Evolutionary conservation across 1,140 invertebrate species (phyloP).

Genomic region (Lithobius niger): DNA sequence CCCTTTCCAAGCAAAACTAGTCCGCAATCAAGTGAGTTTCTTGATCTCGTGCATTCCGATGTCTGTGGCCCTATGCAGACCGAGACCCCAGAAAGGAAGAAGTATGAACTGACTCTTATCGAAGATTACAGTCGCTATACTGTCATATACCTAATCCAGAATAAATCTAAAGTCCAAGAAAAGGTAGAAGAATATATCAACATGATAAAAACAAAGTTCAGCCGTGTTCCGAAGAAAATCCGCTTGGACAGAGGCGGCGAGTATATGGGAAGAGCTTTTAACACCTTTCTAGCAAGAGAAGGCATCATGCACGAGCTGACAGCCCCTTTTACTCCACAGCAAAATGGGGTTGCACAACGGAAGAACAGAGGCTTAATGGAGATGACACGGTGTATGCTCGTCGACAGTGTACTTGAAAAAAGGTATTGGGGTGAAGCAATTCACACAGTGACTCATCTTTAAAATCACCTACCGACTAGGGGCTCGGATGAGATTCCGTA

Average conservation of each 20-base stretch:
- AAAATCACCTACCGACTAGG: slow-evolving; percentile 11
- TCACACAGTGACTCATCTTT: too few species aligned
- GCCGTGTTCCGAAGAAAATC: too few species aligned
- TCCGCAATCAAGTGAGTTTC: neutral
- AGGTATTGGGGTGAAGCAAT: slow-evolving; percentile 19
- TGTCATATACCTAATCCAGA: neutral
- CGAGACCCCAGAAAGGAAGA: neutral
- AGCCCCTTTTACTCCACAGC: slow-evolving; percentile 16
- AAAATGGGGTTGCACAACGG: slow-evolving; percentile 18
- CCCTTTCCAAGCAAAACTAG: neutral
- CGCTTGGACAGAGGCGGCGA: too few species aligned
- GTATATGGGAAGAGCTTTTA: neutral
- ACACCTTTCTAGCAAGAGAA: neutral
- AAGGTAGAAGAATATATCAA: too few species aligned
- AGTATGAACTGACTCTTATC: neutral
- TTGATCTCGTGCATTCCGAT: neutral
- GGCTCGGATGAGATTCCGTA: slow-evolving; percentile 20
- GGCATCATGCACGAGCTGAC: slow-evolving; percentile 14
- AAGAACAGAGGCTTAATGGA: slow-evolving; percentile 14
- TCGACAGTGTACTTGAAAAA: slow-evolving; percentile 10
- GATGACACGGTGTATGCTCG: slow-evolving; percentile 15
- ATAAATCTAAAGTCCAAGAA: neutral
- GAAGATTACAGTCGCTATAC: neutral
- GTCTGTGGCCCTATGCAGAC: neutral
- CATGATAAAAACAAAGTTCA: too few species aligned